Evolutionary conservation across 2,113 vertebrate species (phyloP).

Genomic region (Mus spicilegus): DNA sequence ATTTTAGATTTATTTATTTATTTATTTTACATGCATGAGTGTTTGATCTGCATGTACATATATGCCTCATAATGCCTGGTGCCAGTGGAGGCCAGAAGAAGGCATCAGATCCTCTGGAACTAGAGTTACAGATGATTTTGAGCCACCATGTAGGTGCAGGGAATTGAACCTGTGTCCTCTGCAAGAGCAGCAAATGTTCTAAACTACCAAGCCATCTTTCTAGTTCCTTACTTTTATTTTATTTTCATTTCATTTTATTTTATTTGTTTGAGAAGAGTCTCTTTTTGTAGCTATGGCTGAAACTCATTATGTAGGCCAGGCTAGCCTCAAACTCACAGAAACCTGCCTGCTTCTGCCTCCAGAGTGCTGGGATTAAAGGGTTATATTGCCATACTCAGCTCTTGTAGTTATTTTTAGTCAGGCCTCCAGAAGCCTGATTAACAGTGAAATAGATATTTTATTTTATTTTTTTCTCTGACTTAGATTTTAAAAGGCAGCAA

Average conservation of each 20-base stretch:
- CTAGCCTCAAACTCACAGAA: not conserved
- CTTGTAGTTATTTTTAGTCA: not conserved
- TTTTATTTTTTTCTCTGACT: not conserved
- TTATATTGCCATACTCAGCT: not conserved
- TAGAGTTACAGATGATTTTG: not conserved
- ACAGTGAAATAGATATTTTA: not conserved
- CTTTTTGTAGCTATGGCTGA: not conserved
- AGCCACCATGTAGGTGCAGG: not conserved
- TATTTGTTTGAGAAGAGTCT: not conserved
- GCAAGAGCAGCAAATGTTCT: not conserved
- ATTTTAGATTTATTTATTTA: not conserved
- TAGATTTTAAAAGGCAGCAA: conserved; percentile 42
- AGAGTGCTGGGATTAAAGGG: not conserved
- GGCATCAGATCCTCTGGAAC: not conserved
- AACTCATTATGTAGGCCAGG: not conserved
- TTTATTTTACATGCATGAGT: not conserved
- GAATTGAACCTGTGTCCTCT: not conserved
- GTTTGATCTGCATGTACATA: not conserved
- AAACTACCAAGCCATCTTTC: not conserved
- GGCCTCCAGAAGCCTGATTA: not conserved
- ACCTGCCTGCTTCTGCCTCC: not conserved
- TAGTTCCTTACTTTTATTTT: not conserved
- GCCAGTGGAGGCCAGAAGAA: not conserved
- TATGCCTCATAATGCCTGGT: not conserved
- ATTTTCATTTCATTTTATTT: not conserved